Evolutionary conservation across 2,113 vertebrate genomes (phyloP).

Genomic region (Ammodytes marinus): DNA sequence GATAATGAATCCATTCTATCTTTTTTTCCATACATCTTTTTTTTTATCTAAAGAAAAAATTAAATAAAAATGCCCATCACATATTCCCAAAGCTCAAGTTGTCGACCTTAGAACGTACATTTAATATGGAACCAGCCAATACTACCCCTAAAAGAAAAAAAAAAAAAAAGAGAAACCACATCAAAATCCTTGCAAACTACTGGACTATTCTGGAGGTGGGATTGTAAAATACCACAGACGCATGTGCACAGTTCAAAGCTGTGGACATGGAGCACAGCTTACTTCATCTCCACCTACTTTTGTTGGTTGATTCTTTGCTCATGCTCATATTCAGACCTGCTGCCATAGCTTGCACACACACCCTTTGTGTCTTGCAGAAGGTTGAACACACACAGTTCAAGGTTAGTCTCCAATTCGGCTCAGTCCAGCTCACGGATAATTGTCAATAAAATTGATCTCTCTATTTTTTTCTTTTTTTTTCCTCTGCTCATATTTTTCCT

Average conservation of each 20-base stretch:
- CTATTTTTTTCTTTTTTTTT: slow-evolving; percentile 52
- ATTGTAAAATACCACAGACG: background rate
- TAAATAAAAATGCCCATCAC: no score
- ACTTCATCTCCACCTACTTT: slow-evolving; percentile 24
- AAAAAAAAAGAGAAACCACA: no score
- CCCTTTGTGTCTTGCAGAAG: slow-evolving; percentile 46
- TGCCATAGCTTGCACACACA: slow-evolving; percentile 36
- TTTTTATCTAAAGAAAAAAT: no score
- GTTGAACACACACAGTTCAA: slow-evolving; percentile 73
- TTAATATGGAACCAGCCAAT: no score
- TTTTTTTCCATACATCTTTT: no score
- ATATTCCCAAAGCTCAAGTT: no score
- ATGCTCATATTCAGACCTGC: slow-evolving; percentile 44
- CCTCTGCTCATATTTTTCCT: slow-evolving; percentile 61
- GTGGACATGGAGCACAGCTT: slow-evolving; percentile 17
- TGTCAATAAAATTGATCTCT: slow-evolving; percentile 81
- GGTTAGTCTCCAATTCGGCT: slow-evolving; percentile 68
- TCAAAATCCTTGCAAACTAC: no score
- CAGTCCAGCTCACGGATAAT: slow-evolving; percentile 76
- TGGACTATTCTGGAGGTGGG: background rate
- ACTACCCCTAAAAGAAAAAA: no score
- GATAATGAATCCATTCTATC: no score
- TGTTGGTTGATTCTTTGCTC: slow-evolving; percentile 44
- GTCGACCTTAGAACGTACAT: no score
- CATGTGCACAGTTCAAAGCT: background rate